Evolutionary conservation across 2,888 invertebrate genomes (phyloP), one percentile per base, ranked within the genome.

Genomic region (Synanthedon andrenaeformis): DNA sequence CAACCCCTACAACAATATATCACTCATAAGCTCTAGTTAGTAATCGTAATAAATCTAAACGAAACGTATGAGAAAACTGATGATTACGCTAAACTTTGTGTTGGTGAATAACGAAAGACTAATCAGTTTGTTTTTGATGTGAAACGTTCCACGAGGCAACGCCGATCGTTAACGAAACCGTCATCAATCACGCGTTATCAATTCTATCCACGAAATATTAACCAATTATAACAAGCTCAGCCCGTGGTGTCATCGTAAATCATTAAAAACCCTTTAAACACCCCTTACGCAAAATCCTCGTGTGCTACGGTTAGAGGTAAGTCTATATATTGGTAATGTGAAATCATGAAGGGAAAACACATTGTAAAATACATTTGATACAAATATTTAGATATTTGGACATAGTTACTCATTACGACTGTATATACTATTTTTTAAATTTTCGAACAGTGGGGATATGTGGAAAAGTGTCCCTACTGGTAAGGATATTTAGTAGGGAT

Each of bases 101-200:
- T 35, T 35, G 45, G n/a, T 45, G n/a, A 45, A 45, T 45, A 45
- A 45, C 12, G 45, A 23, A 49, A 49, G 42, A 41, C 49, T 55
- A 52, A 54, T 54, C 54, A 59, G 57, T 60, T 61, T 60, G 59
- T 60, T 62, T 60, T 54, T 54, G 55, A 35, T 55, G 55, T 54
- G 51, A 35, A 35, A 10, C 52, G 56, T 51, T 57, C 56, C 17
- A 10, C 49, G 53, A 41, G 55, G 54, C 54, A 53, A 55, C 60
- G 58, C 60, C 69, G 70, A 71, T 74, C 78, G 76, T 78, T 79
- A 77, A 66, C 61, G 59, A 56, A 59, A 62, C 65, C 65, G 57
- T 72, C 82, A 84, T 84, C 81, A 82, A 84, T 84, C 83, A 82
- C 73, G 67, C 74, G 77, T 78, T 82, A 84, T 82, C 84, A 78